phyloP scores from a whole-genome alignment of 2,113 vertebrate species.

The Perca flavescens region DNA sequence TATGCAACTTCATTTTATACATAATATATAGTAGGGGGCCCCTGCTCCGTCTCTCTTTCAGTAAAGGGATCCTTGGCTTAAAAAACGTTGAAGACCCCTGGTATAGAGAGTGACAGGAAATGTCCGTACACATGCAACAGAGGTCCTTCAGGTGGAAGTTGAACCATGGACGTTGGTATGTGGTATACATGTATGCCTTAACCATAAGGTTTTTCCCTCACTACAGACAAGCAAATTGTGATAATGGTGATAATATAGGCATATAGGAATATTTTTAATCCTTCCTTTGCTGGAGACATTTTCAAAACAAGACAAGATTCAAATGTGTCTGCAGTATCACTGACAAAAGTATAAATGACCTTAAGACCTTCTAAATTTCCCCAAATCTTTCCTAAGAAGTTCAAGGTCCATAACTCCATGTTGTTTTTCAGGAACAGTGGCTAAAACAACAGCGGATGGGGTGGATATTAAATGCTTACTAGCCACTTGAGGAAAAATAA shows the following conservation, averaged over 20 bases:
- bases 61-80: no score
- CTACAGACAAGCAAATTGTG: neutral
- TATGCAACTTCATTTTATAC: no score
- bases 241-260: neutral
- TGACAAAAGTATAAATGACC: neutral
- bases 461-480: conserved; percentile 15
- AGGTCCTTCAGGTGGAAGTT: no score
- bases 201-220: neutral
- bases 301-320: neutral
- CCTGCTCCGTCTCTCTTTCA: no score
- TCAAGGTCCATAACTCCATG: neutral
- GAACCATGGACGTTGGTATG: no score
- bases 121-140: no score
- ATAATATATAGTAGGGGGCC: no score
- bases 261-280: neutral
- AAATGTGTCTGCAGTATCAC: conserved; percentile 3
- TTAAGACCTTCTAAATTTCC: neutral
- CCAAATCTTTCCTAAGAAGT: neutral
- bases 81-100: no score
- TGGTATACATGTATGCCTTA: no score
- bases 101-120: no score
- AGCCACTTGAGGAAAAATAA: conserved; percentile 5
- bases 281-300: neutral
- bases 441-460: conserved; percentile 17
- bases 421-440: neutral